These are phyloP conservation scores for Bettongia penicillata DNA, from an alignment of 2,113 vertebrate species.

Conservation along the genomic window DNA sequence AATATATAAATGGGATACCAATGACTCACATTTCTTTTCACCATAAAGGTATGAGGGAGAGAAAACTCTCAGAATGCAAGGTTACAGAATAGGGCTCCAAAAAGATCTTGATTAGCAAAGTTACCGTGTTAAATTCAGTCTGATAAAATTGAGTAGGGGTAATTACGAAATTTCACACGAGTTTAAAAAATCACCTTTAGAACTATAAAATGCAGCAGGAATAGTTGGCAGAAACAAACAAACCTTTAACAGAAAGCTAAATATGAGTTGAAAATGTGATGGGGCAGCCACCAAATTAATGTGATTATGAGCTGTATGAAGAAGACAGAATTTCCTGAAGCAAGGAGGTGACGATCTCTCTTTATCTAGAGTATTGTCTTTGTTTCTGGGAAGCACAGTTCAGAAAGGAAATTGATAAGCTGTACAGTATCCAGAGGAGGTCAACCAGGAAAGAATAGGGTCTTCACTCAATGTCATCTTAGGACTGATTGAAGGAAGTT, in stretches of 20 bases:
- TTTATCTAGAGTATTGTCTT: too few relatives aligned
- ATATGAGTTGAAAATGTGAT: too few relatives aligned
- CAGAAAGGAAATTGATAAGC: too few relatives aligned
- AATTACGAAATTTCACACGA: not conserved
- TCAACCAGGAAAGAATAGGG: too few relatives aligned
- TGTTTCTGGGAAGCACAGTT: too few relatives aligned
- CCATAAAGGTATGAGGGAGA: not conserved
- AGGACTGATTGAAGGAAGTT: too few relatives aligned
- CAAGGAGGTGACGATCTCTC: too few relatives aligned
- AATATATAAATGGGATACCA: not conserved
- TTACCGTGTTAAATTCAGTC: not conserved
- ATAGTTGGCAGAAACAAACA: not conserved
- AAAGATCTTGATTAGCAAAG: not conserved
- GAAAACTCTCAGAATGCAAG: not conserved
- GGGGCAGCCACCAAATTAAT: too few relatives aligned
- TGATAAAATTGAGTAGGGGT: not conserved
- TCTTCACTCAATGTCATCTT: too few relatives aligned
- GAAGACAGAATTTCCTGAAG: too few relatives aligned
- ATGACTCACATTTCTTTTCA: not conserved
- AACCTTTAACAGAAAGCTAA: not conserved
- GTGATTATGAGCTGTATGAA: too few relatives aligned
- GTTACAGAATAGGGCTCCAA: not conserved
- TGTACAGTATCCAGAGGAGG: too few relatives aligned
- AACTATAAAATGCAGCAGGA: not conserved
- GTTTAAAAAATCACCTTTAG: not conserved